Base-by-base conservation (phyloP, 2,888 invertebrate species). In the Oegoconia quadripuncta region DNA sequence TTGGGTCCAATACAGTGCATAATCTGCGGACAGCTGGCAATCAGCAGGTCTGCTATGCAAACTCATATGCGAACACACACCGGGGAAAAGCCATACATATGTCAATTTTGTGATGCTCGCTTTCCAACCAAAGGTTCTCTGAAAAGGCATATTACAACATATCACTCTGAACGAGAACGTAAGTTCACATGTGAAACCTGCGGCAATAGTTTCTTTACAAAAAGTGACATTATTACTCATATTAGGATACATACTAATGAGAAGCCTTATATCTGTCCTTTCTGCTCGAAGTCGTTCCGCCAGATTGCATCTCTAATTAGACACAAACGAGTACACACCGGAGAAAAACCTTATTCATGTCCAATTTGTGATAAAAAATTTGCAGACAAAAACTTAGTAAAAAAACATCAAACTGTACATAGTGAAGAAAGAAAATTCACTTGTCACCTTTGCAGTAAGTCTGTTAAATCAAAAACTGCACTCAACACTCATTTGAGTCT, bases 391-490 rank as follows among this genome's bases (percentile, higher is more conserved):
- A 64, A 69, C 13, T 61, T 77, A 5, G 65, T 87, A 1, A 68
- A 58, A 5, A 79, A 75, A 36, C 88, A 88, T 44, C 66, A 70
- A 29, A 52, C 54, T 1, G 86, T 83, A 0, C 88, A 88, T 52
- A 77, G 68, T 3, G 72, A 89, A 20, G 89, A 89, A 48, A 89
- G 78, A 46, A 88, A 89, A 3, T 89, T 82, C 56, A 73, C 74
- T 1, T 91, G 91, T 46, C 86, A 86, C 34, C 57, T 89, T 15
- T 91, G 91, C 54, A 80, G 70, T 52, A 86, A 89, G 37, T 66
- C 81, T 1, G 78, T 90, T 49, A 83, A 90, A 48, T 83, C 84
- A 6, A 83, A 79, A 23, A 77, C 80, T 6, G 86, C 89, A 39
- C 63, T 90, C 1, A 84, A 76, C 38, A 79, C 82, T 0, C 90